phyloP scores from a whole-genome alignment of 2,888 invertebrate species.

The Drosophila cognata region DNA sequence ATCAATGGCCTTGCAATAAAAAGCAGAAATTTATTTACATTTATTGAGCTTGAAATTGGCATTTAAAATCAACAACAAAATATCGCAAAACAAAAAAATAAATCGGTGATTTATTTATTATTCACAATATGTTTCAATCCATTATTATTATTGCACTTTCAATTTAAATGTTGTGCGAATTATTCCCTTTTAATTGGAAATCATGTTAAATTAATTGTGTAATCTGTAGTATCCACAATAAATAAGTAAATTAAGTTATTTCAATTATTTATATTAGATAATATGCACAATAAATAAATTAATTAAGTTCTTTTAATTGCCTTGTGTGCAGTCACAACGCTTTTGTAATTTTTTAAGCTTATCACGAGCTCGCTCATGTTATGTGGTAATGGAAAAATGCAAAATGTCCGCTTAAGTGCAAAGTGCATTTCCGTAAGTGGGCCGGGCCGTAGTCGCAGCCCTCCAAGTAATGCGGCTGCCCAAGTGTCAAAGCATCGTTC shows the following conservation, averaged over 20 bases:
- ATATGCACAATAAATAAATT: not conserved
- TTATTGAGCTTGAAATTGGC: not conserved
- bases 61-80: too few species aligned
- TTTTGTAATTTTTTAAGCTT: slow-evolving; percentile 5
- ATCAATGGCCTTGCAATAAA: not conserved
- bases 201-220: not conserved
- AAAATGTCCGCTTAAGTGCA: slow-evolving; percentile 56
- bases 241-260: not conserved
- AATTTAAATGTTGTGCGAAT: not conserved
- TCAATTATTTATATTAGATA: not conserved
- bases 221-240: not conserved
- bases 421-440: slow-evolving; percentile 66
- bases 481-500: slow-evolving; percentile 72
- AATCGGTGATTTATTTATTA: too few species aligned
- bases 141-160: not conserved
- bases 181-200: not conserved
- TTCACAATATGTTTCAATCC: not conserved
- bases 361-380: not conserved
- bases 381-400: slow-evolving; percentile 24
- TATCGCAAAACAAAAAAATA: too few species aligned
- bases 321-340: not conserved
- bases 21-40: not conserved
- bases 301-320: not conserved
- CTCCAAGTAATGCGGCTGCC: slow-evolving; percentile 68
- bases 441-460: slow-evolving; percentile 46